A percentile compares a stretch with the other conserved stretches of the same genome.
Evolutionary conservation across 2,888 invertebrate genomes (phyloP).

Genomic region (Drosophila putrida): DNA sequence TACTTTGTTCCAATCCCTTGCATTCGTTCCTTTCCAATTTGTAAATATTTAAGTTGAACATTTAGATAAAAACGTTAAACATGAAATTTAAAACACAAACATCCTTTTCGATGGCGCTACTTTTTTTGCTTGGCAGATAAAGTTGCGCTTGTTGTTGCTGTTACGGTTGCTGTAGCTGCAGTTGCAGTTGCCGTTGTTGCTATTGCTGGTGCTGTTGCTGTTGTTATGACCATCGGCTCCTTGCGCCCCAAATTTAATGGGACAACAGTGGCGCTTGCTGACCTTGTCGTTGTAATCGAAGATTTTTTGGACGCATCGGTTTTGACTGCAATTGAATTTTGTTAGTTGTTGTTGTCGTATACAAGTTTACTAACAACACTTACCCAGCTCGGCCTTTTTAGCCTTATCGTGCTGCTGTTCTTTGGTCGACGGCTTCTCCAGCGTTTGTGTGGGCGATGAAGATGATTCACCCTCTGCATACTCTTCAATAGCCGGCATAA

Average conservation of each 20-base stretch:
- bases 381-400: slow-evolving; percentile 54
- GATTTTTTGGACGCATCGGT: slow-evolving; percentile 40
- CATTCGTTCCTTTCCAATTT: not conserved
- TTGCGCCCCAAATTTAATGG: slow-evolving; percentile 46
- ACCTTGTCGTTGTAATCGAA: slow-evolving; percentile 66
- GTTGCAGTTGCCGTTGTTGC: slow-evolving; percentile 7
- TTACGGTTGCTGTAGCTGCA: slow-evolving; percentile 15
- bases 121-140: slow-evolving; percentile 64
- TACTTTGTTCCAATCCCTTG: slow-evolving; percentile 6
- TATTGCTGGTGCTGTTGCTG: slow-evolving; percentile 4
- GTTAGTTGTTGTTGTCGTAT: not conserved
- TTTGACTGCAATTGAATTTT: slow-evolving; percentile 20
- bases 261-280: slow-evolving; percentile 40
- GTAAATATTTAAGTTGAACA: slow-evolving; percentile 46
- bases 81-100: slow-evolving; percentile 69
- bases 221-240: slow-evolving; percentile 39
- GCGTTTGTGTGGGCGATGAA: slow-evolving; percentile 63
- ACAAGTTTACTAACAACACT: not conserved
- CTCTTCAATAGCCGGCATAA: slow-evolving; percentile 82
- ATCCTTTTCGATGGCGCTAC: slow-evolving; percentile 65
- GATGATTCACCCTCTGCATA: slow-evolving; percentile 65
- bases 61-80: slow-evolving; percentile 56
- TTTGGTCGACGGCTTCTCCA: slow-evolving; percentile 56
- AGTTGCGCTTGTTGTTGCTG: slow-evolving; percentile 41
- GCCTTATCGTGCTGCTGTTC: slow-evolving; percentile 34